These are phyloP conservation scores for Drosophila neonasuta DNA, from an alignment of 2,888 invertebrate genomes.

Conservation along the genomic window DNA sequence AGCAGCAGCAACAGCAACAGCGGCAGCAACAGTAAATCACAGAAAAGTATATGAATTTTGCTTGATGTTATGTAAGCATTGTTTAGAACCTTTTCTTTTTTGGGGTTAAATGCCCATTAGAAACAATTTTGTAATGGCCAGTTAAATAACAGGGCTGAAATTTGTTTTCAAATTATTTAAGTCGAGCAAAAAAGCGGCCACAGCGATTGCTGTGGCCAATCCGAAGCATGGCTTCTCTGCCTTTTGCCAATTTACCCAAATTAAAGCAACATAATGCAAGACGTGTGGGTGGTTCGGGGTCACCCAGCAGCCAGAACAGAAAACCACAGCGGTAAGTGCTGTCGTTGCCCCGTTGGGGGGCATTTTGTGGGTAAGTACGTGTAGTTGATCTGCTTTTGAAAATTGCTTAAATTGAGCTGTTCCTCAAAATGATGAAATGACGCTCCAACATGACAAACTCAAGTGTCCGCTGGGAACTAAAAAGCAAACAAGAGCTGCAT, in stretches of 20 bases:
- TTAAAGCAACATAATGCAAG: slow-evolving; percentile 73
- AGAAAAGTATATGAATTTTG: neutral
- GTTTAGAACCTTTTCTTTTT: slow-evolving; percentile 41
- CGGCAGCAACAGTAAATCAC: slow-evolving; percentile 5
- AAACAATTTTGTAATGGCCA: slow-evolving; percentile 70
- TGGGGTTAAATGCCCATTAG: slow-evolving; percentile 71
- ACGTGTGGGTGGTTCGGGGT: slow-evolving; percentile 71
- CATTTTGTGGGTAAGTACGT: neutral
- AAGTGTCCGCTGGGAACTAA: slow-evolving; percentile 52
- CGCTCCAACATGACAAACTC: slow-evolving; percentile 45
- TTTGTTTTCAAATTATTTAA: slow-evolving; percentile 75
- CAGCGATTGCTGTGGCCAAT: slow-evolving; percentile 2
- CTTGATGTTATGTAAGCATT: slow-evolving; percentile 53
- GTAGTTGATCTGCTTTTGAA: slow-evolving; percentile 52
- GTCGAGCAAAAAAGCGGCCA: slow-evolving; percentile 66
- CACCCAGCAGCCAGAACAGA: slow-evolving; percentile 14
- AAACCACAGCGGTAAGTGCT: slow-evolving; percentile 7
- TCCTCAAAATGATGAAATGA: slow-evolving; percentile 30
- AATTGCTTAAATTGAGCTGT: slow-evolving; percentile 59
- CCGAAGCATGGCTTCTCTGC: slow-evolving; percentile 17
- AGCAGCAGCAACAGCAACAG: slow-evolving; percentile 24
- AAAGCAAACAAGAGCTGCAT: slow-evolving; percentile 7
- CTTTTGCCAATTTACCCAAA: slow-evolving; percentile 66
- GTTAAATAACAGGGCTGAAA: slow-evolving; percentile 69
- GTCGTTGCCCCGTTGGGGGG: slow-evolving; percentile 1